phyloP scores from a whole-genome alignment of 2,888 invertebrate genomes.

The Andrena camellia region DNA sequence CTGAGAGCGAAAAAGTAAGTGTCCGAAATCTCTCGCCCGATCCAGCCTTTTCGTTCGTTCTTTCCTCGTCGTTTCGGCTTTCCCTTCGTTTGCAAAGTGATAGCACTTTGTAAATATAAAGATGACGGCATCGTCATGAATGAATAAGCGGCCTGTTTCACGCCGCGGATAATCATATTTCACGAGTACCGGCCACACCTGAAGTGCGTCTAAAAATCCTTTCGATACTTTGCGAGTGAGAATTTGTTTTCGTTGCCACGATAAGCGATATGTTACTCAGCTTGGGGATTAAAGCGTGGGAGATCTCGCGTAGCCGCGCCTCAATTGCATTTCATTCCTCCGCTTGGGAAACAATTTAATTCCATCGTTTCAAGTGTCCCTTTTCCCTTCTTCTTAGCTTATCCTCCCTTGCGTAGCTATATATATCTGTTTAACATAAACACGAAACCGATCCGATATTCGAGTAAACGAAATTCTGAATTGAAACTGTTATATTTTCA shows the following conservation, averaged over 20 bases:
- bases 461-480: not conserved
- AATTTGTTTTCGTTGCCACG: not conserved
- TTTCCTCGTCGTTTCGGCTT: conserved; percentile 10
- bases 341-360: conserved; percentile 29
- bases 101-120: conserved; percentile 78
- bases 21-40: not conserved
- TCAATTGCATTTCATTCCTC: conserved; percentile 27
- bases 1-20: conserved; percentile 64
- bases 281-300: conserved; percentile 21
- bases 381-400: not conserved
- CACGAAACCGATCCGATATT: not conserved
- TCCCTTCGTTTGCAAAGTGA: conserved; percentile 32
- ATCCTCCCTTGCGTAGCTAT: not conserved
- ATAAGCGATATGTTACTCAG: not conserved
- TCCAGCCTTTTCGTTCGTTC: not conserved
- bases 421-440: not conserved
- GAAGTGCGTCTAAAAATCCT: conserved; percentile 3
- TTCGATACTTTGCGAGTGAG: not conserved
- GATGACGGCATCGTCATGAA: conserved; percentile 78
- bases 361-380: not conserved
- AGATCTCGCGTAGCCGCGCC: conserved; percentile 45
- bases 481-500: not conserved
- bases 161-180: conserved; percentile 14
- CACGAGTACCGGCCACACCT: not conserved
- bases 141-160: conserved; percentile 60